Conservation (phyloP, 2,113 vertebrate species). For the Baryphthengus martii region DNA sequence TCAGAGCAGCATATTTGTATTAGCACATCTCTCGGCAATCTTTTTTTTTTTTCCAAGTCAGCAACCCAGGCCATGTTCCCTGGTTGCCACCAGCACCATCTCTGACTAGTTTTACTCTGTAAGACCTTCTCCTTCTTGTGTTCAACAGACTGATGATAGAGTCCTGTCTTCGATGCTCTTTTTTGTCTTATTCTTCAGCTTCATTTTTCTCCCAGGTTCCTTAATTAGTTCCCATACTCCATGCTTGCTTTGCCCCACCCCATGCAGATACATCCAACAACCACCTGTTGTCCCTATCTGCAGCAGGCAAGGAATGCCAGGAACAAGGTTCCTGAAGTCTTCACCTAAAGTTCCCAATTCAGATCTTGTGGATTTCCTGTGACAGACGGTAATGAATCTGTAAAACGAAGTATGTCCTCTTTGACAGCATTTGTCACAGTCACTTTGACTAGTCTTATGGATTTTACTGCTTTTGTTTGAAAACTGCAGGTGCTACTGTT, state of each 20-base stretch:
- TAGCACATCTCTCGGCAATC: neutral
- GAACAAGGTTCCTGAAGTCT: neutral
- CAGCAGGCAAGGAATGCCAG: neutral
- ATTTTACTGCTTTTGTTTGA: neutral
- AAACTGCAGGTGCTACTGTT: neutral
- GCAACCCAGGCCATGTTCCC: neutral
- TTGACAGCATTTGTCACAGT: neutral
- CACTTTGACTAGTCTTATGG: neutral
- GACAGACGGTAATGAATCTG: neutral
- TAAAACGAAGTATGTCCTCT: neutral
- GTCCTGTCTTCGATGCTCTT: neutral
- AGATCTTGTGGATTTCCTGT: neutral
- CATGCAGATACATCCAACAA: neutral
- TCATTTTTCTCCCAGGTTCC: neutral
- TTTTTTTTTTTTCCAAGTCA: neutral
- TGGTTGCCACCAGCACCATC: neutral
- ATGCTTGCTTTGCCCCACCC: neutral
- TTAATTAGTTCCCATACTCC: neutral
- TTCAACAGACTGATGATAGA: neutral
- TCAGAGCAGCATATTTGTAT: neutral
- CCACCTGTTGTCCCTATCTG: rapidly evolving
- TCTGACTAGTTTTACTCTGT: neutral
- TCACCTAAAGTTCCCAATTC: neutral
- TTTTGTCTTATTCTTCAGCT: neutral
- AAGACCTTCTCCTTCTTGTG: neutral